Percentiles rank a stretch among this genome's conserved stretches.
These are phyloP conservation scores for Drusus annulatus DNA, from an alignment of 1,140 invertebrate species.

Conservation along the genomic window DNA sequence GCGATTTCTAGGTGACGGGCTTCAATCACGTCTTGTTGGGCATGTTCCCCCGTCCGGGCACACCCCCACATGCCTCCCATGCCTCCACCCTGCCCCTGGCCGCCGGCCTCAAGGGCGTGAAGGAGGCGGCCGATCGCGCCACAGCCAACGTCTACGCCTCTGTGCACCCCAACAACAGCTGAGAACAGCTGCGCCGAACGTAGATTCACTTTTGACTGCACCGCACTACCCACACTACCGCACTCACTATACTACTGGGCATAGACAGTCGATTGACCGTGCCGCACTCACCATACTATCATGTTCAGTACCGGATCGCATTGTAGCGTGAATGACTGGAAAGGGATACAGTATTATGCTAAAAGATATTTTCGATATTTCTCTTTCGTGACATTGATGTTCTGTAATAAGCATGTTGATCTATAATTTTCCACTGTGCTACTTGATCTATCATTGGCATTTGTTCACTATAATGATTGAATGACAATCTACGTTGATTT, in stretches of 20 bases:
- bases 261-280: neutral
- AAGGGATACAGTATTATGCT: too few species aligned
- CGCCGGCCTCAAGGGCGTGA: slow-evolving; percentile 77
- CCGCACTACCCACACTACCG: neutral
- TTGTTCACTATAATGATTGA: too few species aligned
- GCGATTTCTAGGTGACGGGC: slow-evolving; percentile 74
- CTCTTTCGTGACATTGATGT: too few species aligned
- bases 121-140: slow-evolving; percentile 82
- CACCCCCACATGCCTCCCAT: slow-evolving; percentile 57
- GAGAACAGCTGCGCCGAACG: slow-evolving; percentile 25
- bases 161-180: slow-evolving; percentile 60
- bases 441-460: too few species aligned
- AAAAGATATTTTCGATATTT: too few species aligned
- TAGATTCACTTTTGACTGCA: neutral
- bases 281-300: neutral
- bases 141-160: slow-evolving; percentile 74
- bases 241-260: neutral
- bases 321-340: too few species aligned
- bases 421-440: too few species aligned
- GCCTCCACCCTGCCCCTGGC: slow-evolving; percentile 61
- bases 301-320: too few species aligned
- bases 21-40: slow-evolving; percentile 85
- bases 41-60: slow-evolving; percentile 75
- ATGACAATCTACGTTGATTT: too few species aligned
- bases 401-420: too few species aligned